A percentile compares a stretch with the other conserved stretches of the same genome.
Conservation (phyloP, 2,888 invertebrate genomes). For the Heliconius sara region DNA sequence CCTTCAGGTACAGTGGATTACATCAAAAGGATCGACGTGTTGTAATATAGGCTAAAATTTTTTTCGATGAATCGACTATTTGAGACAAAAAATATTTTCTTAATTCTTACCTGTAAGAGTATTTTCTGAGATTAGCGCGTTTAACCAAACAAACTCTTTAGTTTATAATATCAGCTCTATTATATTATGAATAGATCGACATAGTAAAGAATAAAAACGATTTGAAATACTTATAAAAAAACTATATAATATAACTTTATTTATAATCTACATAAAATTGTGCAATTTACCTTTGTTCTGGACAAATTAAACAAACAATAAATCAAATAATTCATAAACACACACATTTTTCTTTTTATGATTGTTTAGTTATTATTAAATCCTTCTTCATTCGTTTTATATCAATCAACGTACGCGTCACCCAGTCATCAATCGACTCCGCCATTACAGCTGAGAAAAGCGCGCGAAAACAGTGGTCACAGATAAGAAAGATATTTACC, state of each 20-base stretch:
- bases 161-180: too few relatives aligned
- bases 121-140: too few relatives aligned
- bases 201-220: too few relatives aligned
- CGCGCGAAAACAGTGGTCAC: constrained; percentile 58
- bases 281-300: neutral
- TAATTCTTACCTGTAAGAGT: too few relatives aligned
- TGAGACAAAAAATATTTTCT: too few relatives aligned
- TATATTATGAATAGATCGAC: too few relatives aligned
- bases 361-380: constrained; percentile 15
- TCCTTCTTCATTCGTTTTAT: constrained; percentile 30
- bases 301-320: neutral
- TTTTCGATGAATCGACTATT: too few relatives aligned
- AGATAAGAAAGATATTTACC: constrained; percentile 55
- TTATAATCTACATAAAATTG: neutral
- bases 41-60: too few relatives aligned
- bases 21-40: too few relatives aligned
- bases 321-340: neutral
- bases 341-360: neutral
- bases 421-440: constrained; percentile 47
- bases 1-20: too few relatives aligned
- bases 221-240: neutral
- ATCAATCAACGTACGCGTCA: constrained; percentile 41
- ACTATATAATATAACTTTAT: neutral
- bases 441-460: constrained; percentile 57
- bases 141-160: too few relatives aligned